These are phyloP conservation scores for Megalopta genalis DNA, from an alignment of 1,140 invertebrate species.

Conservation along the genomic window DNA sequence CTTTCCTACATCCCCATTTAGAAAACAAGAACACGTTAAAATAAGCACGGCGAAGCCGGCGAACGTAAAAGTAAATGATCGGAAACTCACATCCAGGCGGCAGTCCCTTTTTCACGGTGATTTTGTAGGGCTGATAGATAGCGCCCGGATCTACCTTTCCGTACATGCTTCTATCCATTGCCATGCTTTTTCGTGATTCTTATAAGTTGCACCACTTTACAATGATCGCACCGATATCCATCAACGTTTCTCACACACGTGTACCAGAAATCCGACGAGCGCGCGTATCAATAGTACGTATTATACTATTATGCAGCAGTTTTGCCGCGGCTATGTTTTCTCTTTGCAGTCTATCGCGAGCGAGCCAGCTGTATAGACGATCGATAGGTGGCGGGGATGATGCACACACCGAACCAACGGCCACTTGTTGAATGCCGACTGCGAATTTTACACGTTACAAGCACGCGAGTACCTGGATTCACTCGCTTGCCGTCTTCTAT, in stretches of 20 bases:
- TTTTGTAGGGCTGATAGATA: conserved; percentile 89
- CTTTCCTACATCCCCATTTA: neutral
- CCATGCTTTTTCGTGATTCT: conserved; percentile 24
- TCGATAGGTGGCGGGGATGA: conserved; percentile 35
- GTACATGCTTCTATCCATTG: conserved; percentile 92
- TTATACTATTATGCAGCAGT: conserved; percentile 28
- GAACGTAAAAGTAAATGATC: neutral
- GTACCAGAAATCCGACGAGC: neutral
- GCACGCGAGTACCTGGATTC: neutral
- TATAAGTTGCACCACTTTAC: conserved; percentile 5
- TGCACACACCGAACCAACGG: conserved; percentile 25
- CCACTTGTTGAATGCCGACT: conserved; percentile 47
- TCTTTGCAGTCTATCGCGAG: conserved; percentile 30
- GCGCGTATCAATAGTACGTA: neutral
- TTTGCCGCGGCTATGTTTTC: conserved; percentile 35
- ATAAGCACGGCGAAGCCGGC: neutral
- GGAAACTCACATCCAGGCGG: conserved; percentile 90
- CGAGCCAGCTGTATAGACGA: conserved; percentile 27
- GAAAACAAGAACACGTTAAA: neutral
- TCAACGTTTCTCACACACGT: neutral
- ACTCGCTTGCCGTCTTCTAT: too few relatives aligned
- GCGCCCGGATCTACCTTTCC: conserved; percentile 87
- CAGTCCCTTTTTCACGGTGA: conserved; percentile 88
- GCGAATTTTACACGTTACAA: conserved; percentile 19
- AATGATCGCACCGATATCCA: neutral